Percentiles rank a stretch among this genome's conserved stretches.
phyloP scores from a whole-genome alignment of 2,113 vertebrate species.

The Cebus imitator region DNA sequence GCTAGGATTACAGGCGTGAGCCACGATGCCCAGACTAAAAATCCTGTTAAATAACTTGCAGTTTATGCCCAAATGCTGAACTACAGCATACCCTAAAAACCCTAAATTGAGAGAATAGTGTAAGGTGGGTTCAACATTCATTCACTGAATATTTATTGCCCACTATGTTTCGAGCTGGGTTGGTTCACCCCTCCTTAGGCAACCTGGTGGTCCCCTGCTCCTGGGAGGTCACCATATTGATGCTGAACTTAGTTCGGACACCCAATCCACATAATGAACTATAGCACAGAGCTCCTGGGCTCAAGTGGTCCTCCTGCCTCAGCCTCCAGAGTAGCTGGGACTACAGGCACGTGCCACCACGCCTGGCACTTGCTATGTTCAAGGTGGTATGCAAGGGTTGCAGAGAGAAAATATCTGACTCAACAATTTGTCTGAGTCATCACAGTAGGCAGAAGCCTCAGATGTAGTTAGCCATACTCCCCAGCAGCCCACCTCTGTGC shows the following conservation, averaged over 20 bases:
- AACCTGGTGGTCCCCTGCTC: too few species aligned
- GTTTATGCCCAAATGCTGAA: constrained; percentile 20
- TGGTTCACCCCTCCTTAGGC: too few species aligned
- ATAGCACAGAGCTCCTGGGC: too few species aligned
- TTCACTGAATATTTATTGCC: neutral
- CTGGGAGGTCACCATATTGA: too few species aligned
- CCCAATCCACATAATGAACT: too few species aligned
- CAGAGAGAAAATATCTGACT: constrained; percentile 29
- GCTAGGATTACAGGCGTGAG: too few species aligned
- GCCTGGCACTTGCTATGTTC: too few species aligned
- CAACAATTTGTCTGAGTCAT: constrained; percentile 42
- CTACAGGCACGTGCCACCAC: too few species aligned
- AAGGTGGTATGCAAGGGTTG: constrained; percentile 8
- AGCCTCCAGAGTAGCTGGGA: too few species aligned
- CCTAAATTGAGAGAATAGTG: neutral
- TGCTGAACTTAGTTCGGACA: too few species aligned
- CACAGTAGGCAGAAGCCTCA: neutral
- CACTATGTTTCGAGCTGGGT: neutral
- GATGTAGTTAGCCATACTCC: neutral
- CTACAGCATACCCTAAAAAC: neutral
- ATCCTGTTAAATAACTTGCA: constrained; percentile 5
- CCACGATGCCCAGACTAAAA: neutral
- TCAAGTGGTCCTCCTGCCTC: too few species aligned
- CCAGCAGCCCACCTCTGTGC: neutral
- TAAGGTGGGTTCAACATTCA: constrained; percentile 19